phyloP scores from a whole-genome alignment of 2,113 vertebrate species.

The Odontophorus gujanensis region DNA sequence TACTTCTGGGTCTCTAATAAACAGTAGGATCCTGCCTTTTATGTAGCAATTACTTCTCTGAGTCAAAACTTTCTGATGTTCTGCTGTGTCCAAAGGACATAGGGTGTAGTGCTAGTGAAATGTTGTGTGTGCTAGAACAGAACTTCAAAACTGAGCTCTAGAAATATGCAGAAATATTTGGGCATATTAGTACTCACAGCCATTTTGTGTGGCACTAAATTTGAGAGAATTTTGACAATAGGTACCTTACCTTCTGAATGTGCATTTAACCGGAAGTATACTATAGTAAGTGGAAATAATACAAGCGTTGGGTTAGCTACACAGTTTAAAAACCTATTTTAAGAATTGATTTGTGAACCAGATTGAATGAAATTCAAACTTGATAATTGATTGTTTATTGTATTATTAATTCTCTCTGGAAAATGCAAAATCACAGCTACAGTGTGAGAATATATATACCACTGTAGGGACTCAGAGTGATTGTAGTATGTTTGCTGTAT shows the following conservation, averaged over 20 bases:
- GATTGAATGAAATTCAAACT: not conserved
- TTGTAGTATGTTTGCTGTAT: not conserved
- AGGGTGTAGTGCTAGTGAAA: not conserved
- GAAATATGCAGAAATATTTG: not conserved
- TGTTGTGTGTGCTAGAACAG: not conserved
- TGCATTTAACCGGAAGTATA: not conserved
- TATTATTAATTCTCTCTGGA: not conserved
- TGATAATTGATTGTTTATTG: not conserved
- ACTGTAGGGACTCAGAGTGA: not conserved
- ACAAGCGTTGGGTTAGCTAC: not conserved
- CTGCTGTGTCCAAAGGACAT: not conserved
- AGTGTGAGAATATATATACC: not conserved
- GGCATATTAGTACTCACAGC: not conserved
- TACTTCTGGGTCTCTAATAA: not conserved
- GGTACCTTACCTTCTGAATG: not conserved
- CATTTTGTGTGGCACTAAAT: not conserved
- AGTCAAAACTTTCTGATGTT: not conserved
- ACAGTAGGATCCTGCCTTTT: not conserved
- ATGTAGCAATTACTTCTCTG: not conserved
- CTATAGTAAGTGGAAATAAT: not conserved
- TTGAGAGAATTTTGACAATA: not conserved
- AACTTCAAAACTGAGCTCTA: not conserved
- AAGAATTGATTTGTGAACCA: not conserved
- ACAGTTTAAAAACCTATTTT: not conserved
- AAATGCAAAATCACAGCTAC: not conserved